These are phyloP conservation scores for Hyposoter dolosus DNA, from an alignment of 2,888 invertebrate genomes.

Conservation along the genomic window DNA sequence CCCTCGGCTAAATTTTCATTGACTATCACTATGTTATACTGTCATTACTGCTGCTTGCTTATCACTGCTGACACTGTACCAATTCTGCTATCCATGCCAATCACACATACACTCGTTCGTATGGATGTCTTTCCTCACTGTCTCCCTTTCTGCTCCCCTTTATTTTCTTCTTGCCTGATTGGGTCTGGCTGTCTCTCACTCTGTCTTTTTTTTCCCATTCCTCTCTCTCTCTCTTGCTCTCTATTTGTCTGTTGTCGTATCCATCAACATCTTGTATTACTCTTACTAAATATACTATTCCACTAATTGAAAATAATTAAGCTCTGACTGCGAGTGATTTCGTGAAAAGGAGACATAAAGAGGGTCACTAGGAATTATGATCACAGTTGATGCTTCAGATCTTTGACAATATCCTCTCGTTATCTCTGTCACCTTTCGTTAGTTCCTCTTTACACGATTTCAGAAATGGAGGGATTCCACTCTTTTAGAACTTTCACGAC, in stretches of 20 bases:
- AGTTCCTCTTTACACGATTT: neutral
- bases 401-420: slow-evolving; percentile 26
- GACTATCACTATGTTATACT: slow-evolving; percentile 36
- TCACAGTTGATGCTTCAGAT: slow-evolving; percentile 29
- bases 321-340: slow-evolving; percentile 8
- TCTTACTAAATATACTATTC: slow-evolving; percentile 29
- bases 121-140: neutral
- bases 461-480: neutral
- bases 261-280: slow-evolving; percentile 23
- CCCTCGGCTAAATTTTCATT: slow-evolving; percentile 37
- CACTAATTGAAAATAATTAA: slow-evolving; percentile 17
- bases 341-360: neutral
- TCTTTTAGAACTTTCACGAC: neutral
- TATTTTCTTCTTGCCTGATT: neutral
- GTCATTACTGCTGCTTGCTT: slow-evolving; percentile 32
- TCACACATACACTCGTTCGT: neutral
- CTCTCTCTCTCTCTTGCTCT: slow-evolving; percentile 10
- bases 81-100: slow-evolving; percentile 17
- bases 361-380: neutral
- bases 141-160: neutral
- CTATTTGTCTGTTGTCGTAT: neutral
- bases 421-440: neutral
- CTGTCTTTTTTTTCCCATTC: neutral
- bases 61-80: slow-evolving; percentile 35
- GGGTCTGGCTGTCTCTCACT: neutral